phyloP scores from a whole-genome alignment of 2,113 vertebrate species.

The Catharus minimus region DNA sequence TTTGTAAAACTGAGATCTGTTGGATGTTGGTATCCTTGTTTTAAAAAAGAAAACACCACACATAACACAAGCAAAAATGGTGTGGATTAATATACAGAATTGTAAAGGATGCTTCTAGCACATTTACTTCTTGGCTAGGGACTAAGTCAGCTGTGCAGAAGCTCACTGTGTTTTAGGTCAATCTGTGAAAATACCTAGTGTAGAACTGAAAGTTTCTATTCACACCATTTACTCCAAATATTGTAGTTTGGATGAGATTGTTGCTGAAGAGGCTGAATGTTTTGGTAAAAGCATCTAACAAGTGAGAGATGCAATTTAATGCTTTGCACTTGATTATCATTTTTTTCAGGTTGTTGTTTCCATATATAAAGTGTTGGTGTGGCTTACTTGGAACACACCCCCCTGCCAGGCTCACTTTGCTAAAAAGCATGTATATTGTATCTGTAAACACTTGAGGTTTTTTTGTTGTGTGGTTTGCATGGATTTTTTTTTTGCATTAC shows the following conservation, averaged over 20 bases:
- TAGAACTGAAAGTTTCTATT: constrained; percentile 52
- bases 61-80: background rate
- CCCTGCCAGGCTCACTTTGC: background rate
- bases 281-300: constrained; percentile 47
- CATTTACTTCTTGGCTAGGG: background rate
- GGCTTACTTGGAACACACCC: constrained; percentile 21
- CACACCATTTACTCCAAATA: constrained; percentile 62
- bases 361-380: background rate
- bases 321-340: constrained; percentile 43
- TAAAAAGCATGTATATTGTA: constrained; percentile 24
- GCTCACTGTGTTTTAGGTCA: constrained; percentile 36
- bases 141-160: constrained; percentile 1
- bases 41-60: background rate
- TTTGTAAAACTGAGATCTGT: background rate
- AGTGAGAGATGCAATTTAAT: constrained; percentile 54
- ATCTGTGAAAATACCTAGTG: constrained; percentile 33
- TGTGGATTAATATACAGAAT: background rate
- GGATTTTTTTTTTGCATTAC: background rate
- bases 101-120: background rate
- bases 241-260: constrained; percentile 31
- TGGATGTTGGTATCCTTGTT: background rate
- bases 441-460: background rate
- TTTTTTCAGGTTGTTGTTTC: constrained; percentile 30
- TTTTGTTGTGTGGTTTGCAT: background rate
- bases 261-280: constrained; percentile 54